These are phyloP conservation scores for Panagrolaimus sp. DNA, from an alignment of 1,140 invertebrate genomes.

Conservation along the genomic window DNA sequence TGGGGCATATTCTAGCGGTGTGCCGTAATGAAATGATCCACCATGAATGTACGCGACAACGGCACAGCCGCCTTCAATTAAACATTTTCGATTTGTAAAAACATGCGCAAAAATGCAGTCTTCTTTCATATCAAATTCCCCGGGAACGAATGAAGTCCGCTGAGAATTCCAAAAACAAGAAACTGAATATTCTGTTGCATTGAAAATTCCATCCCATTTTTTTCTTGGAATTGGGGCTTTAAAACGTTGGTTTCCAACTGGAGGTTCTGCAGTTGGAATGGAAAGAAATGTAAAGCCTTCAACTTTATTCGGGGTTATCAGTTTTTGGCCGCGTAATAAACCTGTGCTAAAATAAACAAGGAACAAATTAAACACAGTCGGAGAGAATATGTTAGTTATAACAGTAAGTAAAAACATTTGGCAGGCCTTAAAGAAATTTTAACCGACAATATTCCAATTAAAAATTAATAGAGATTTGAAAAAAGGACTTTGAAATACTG, in stretches of 20 bases:
- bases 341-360: not conserved
- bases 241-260: not conserved
- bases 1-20: not conserved
- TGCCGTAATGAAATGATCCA: not conserved
- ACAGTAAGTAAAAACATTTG: no score
- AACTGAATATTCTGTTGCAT: not conserved
- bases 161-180: not conserved
- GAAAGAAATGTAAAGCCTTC: not conserved
- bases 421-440: no score
- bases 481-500: no score
- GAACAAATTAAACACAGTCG: no score
- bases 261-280: not conserved
- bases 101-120: conserved; percentile 10
- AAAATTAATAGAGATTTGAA: no score
- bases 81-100: conserved; percentile 1
- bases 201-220: not conserved
- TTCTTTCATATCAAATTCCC: not conserved
- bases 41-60: conserved; percentile 11
- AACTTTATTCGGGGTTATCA: not conserved
- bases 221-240: not conserved
- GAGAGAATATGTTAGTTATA: no score
- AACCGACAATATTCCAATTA: no score
- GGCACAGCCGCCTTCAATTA: not conserved
- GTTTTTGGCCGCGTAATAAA: not conserved
- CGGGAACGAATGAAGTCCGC: not conserved